Base-by-base conservation (phyloP, 2,888 invertebrate species). In the Unio pictorum region DNA sequence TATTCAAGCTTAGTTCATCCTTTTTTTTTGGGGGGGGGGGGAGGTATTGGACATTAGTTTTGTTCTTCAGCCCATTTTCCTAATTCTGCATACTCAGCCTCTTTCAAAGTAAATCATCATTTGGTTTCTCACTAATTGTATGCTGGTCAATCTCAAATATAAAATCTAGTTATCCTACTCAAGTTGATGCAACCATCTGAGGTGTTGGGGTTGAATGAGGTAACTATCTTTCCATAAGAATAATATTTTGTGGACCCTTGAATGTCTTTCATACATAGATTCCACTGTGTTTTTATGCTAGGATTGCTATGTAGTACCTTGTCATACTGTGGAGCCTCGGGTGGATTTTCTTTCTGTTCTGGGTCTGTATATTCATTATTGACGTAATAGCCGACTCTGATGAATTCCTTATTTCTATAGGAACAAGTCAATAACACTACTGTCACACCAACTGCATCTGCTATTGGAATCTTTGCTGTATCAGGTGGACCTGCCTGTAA, bases 371-470 rank as follows among this genome's bases (percentile, higher is more conserved):
- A 99, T 88, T 98, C 98, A 87, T 98, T 99, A 88, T 98, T 98
- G 70, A 99, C 98, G 89, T 98, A 99, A 90, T 99, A 99, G 3
- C 99, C 99, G 4, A 99, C 97, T 73, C 99, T 93, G 3, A 99
- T 97, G 90, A 99, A 99, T 91, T 98, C 91, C 95, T 97, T 15
- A 45, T 93, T 93, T 80, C 95, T 92, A 88, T 98, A 99, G 0
- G 96, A 96, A 91, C 98, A 98, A 3, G 98, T 98, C 64, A 99
- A 91, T 23, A 99, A 91, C 0, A 99, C 96, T 1, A 99, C 98
- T 0, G 99, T 99, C 1, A 99, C 99, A 20, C 99, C 99, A n/a
- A 99, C 93, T 56, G 97, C 97, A 91, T 99, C 99, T 78, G 95
- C 96, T 83, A 95, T 95, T 2, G 99, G 99, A 82, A 99, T 99